Conservation (phyloP, 64 coral and sea anemone species). For the Hydrozoanthus tunicans region DNA sequence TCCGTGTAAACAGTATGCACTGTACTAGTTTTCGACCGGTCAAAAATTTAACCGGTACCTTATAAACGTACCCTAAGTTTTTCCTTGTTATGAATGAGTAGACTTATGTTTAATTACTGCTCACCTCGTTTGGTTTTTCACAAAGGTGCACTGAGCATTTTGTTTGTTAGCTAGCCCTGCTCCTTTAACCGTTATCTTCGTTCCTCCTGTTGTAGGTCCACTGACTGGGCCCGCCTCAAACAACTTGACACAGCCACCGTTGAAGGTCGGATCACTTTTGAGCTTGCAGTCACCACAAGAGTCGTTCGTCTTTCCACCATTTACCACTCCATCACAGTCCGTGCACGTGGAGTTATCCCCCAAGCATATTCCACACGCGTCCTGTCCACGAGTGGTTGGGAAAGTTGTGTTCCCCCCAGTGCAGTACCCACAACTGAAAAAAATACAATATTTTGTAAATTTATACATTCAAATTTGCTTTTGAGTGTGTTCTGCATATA, state of each 20-base stretch:
- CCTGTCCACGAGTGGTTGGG: conserved; percentile 31
- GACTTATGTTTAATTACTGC: background rate
- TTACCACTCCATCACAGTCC: conserved; percentile 71
- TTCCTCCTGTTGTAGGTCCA: conserved; percentile 9
- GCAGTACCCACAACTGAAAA: conserved; percentile 65
- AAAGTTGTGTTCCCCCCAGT: conserved; percentile 68
- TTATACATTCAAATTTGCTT: background rate
- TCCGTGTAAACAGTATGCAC: no score
- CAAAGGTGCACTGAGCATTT: conserved; percentile 46
- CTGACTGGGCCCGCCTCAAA: conserved; percentile 30
- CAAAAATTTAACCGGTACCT: no score
- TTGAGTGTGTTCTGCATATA: background rate
- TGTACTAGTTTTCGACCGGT: no score
- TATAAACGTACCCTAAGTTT: no score
- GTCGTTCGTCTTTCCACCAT: conserved; percentile 65
- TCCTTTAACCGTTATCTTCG: conserved; percentile 35
- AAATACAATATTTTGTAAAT: background rate
- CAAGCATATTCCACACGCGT: conserved; percentile 72
- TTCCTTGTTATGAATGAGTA: no score
- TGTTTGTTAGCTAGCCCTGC: conserved; percentile 37
- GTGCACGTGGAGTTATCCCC: conserved; percentile 61
- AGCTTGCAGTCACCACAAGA: conserved; percentile 67
- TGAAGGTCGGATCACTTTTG: conserved; percentile 18
- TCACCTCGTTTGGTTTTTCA: background rate
- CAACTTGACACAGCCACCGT: conserved; percentile 61